phyloP scores from a whole-genome alignment of 2,113 vertebrate genomes.

The Rhineura floridana region DNA sequence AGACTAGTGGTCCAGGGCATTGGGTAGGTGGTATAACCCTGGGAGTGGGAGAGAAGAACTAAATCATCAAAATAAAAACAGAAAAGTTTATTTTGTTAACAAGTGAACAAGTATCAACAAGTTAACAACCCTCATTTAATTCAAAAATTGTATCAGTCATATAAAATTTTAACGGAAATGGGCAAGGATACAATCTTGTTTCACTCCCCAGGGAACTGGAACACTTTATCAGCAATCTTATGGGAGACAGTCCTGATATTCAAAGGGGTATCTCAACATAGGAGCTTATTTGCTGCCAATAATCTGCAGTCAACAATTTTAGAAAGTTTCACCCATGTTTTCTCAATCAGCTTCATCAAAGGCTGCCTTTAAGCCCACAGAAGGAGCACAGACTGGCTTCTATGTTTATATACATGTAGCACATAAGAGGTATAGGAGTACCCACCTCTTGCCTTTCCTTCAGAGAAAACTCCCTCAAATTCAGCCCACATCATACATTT shows the following conservation, averaged over 20 bases:
- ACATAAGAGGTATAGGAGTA: neutral
- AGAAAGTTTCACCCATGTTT: neutral
- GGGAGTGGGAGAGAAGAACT: neutral
- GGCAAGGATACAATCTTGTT: neutral
- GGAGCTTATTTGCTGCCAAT: neutral
- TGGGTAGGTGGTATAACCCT: neutral
- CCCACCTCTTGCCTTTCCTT: neutral
- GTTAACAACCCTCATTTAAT: neutral
- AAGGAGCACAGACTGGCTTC: neutral
- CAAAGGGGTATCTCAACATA: neutral
- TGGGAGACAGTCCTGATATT: neutral
- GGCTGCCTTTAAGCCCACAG: neutral
- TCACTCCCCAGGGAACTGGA: neutral
- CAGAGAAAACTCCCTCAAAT: neutral
- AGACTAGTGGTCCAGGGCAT: neutral
- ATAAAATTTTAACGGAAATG: neutral
- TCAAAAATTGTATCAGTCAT: no score
- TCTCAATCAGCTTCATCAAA: neutral
- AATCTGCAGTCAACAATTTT: neutral
- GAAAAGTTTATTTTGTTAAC: neutral
- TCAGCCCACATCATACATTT: neutral
- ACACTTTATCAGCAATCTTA: neutral
- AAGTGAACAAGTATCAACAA: neutral
- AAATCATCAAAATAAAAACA: neutral
- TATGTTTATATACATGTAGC: neutral